phyloP scores from a whole-genome alignment of 1,140 invertebrate species.

The Trachymyrmex septentrionalis region DNA sequence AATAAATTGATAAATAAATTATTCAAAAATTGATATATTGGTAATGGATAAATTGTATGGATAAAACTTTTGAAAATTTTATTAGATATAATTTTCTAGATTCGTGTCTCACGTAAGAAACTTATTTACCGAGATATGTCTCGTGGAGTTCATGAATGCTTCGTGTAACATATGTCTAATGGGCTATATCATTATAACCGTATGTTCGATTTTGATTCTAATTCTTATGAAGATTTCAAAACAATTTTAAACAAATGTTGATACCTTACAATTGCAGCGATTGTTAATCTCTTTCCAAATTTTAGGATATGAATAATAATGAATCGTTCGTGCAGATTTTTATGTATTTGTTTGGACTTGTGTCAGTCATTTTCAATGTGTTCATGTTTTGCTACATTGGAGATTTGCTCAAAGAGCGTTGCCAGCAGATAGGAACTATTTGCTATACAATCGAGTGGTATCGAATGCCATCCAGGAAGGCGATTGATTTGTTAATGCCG shows the following conservation, averaged over 20 bases:
- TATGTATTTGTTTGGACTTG: conserved; percentile 64
- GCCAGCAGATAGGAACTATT: conserved; percentile 16
- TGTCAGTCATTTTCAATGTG: conserved; percentile 69
- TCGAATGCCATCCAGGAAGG: conserved; percentile 11
- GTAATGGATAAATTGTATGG: background rate
- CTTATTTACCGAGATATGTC: conserved; percentile 44
- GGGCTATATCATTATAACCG: conserved; percentile 49
- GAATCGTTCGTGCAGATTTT: conserved; percentile 61
- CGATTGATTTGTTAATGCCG: conserved; percentile 16
- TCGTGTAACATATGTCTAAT: conserved; percentile 72
- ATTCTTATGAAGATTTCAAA: background rate
- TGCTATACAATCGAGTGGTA: conserved; percentile 40
- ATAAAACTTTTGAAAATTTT: background rate
- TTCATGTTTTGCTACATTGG: conserved; percentile 74
- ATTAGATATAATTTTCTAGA: conserved; percentile 19
- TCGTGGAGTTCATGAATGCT: conserved; percentile 32
- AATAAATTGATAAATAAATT: too few species aligned
- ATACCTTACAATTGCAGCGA: background rate
- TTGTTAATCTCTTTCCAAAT: background rate
- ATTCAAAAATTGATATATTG: too few species aligned
- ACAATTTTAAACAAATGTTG: background rate
- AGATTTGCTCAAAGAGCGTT: conserved; percentile 61
- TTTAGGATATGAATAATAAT: conserved; percentile 67
- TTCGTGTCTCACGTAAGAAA: conserved; percentile 7
- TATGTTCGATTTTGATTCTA: background rate